These are phyloP conservation scores for Panurus biarmicus DNA, from an alignment of 2,113 vertebrate genomes.

Conservation along the genomic window DNA sequence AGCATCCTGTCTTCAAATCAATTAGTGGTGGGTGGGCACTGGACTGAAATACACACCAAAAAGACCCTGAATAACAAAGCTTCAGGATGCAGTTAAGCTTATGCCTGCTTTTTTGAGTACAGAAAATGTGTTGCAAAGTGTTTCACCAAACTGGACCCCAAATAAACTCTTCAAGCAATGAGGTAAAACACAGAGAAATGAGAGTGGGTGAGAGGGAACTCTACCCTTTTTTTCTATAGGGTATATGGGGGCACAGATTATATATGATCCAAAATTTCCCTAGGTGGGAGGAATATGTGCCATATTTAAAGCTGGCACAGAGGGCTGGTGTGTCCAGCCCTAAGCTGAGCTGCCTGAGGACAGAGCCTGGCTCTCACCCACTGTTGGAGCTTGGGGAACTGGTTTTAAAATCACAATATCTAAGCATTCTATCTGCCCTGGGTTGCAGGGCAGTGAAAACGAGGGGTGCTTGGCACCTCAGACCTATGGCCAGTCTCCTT, in stretches of 20 bases:
- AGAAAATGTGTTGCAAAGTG: not conserved
- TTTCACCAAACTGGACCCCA: not conserved
- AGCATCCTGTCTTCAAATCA: not conserved
- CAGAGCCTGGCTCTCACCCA: not conserved
- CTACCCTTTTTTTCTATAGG: not conserved
- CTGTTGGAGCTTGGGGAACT: accelerated
- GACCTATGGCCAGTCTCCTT: accelerated
- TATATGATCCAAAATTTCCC: not conserved
- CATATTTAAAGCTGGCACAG: not conserved
- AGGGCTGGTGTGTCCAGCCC: no score
- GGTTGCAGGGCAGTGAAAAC: accelerated
- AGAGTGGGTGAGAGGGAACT: not conserved
- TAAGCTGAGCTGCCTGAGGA: not conserved
- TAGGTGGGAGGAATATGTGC: not conserved
- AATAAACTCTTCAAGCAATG: not conserved
- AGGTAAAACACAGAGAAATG: not conserved
- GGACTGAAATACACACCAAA: not conserved
- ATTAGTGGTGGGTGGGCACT: not conserved
- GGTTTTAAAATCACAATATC: no score
- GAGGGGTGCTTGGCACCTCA: accelerated
- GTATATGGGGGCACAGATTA: not conserved
- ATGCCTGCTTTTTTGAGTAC: not conserved
- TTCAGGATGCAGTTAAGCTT: not conserved
- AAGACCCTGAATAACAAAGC: not conserved
- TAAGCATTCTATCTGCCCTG: no score